Base-by-base conservation (phyloP, 2,888 invertebrate genomes). In the Agrotis exclamationis region DNA sequence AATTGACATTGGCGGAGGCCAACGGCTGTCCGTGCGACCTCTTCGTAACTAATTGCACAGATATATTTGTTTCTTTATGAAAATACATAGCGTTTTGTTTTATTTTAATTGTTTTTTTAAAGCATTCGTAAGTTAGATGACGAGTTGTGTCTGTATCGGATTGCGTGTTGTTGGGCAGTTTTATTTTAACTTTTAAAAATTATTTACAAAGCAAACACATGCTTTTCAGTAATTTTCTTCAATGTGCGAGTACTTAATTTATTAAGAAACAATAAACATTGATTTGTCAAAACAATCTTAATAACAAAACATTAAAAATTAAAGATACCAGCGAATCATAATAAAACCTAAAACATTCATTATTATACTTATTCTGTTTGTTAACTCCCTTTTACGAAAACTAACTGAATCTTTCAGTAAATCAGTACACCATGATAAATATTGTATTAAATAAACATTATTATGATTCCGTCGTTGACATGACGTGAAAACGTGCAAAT, bases 1-100 rank as follows among this genome's bases (percentile, higher is more conserved):
- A 91, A 92, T 91, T 93, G 91, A 90, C 93, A 91, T 93, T 93
- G 93, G 79, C 33, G 75, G 86, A 91, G 93, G 91, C 90, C 91
- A 89, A 89, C 82, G 88, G 39, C 84, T 89, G 91, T 90, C 88
- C 90, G 85, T 64, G 67, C 86, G 91, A 93, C 93, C 93, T 93
- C 82, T 79, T 74, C 77, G 81, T 65, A 80, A 86, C 83, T 85
- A 89, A 88, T 89, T 82, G 83, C 73, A 69, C 79, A 68, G 76
- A 85, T 86, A 72, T 76, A 85, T 39, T 83, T 85, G 86, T 84
- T 78, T 84, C 75, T 71, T 74, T 64, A 79, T 79, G 68, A 70
- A 75, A 74, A 70, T 63, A 70, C 48, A 60, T 65, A 64, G 65
- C 62, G 57, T 77, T 76, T 74, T 74, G 76, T 72, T 76, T 64